Percentiles rank a stretch among this genome's conserved stretches.
These are phyloP conservation scores for Drosophila trichaetosa DNA, from an alignment of 2,888 invertebrate genomes.

Conservation along the genomic window DNA sequence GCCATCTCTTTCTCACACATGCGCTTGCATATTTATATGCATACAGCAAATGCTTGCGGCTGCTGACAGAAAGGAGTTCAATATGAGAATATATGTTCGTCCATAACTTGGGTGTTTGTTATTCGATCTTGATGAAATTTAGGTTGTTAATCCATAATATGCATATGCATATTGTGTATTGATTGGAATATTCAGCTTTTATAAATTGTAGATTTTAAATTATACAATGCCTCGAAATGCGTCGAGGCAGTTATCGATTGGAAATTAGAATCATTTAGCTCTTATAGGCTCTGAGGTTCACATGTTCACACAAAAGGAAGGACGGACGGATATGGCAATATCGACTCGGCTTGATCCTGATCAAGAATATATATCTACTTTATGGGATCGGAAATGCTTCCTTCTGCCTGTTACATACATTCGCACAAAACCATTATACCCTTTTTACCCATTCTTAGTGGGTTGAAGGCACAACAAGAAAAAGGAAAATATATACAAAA, in stretches of 20 bases:
- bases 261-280: not conserved
- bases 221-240: too few species aligned
- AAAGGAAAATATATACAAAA: conserved; percentile 22
- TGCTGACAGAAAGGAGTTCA: too few species aligned
- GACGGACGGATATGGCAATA: not conserved
- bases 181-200: too few species aligned
- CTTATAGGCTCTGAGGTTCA: not conserved
- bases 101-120: too few species aligned
- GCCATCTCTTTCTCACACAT: too few species aligned
- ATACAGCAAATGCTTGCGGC: too few species aligned
- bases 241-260: not conserved
- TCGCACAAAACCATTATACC: not conserved
- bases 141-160: too few species aligned
- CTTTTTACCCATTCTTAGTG: not conserved
- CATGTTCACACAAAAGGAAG: not conserved
- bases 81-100: too few species aligned
- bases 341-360: not conserved
- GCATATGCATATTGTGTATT: too few species aligned
- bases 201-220: too few species aligned
- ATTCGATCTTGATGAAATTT: too few species aligned
- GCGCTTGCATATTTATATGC: too few species aligned
- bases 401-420: not conserved
- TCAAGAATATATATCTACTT: not conserved
- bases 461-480: not conserved
- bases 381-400: not conserved